Conservation (phyloP, 2,888 invertebrate species). For the Salticus scenicus region DNA sequence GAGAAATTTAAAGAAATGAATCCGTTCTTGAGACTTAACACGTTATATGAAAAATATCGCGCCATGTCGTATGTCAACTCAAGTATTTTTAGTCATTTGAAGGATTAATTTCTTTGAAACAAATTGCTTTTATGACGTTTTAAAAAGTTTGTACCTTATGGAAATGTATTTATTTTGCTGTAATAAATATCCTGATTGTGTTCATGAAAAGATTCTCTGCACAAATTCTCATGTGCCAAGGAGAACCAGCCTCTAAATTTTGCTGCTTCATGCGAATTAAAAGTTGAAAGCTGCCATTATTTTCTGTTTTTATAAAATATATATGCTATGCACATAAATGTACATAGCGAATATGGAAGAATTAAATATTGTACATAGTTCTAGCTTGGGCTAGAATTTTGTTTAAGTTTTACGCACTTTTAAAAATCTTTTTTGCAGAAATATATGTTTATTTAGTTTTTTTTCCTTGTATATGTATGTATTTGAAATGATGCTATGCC, state of each 20-base stretch:
- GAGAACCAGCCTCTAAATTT: not conserved
- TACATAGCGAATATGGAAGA: slow-evolving; percentile 25
- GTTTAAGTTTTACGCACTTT: slow-evolving; percentile 27
- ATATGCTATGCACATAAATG: slow-evolving; percentile 11
- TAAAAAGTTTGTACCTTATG: too few relatives aligned
- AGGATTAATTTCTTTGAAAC: too few relatives aligned
- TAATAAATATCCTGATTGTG: too few relatives aligned
- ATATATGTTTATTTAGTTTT: slow-evolving; percentile 41
- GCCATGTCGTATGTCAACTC: too few relatives aligned
- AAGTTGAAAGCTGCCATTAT: too few relatives aligned
- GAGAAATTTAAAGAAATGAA: too few relatives aligned
- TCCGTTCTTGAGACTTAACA: too few relatives aligned
- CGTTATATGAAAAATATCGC: too few relatives aligned
- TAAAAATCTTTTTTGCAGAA: slow-evolving; percentile 33
- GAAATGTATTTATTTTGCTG: too few relatives aligned
- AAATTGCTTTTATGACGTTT: too few relatives aligned
- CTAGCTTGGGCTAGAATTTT: slow-evolving; percentile 36
- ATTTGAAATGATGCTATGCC: slow-evolving; percentile 35
- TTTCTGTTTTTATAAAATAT: slow-evolving; percentile 1
- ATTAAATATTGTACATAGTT: slow-evolving; percentile 44
- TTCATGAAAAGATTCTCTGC: not conserved
- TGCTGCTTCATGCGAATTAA: not conserved
- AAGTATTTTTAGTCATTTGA: too few relatives aligned
- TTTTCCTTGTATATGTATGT: slow-evolving; percentile 49
- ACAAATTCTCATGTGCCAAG: slow-evolving; percentile 10